Conservation (phyloP, 2,113 vertebrate species). For the Dendrocopos noguchii region DNA sequence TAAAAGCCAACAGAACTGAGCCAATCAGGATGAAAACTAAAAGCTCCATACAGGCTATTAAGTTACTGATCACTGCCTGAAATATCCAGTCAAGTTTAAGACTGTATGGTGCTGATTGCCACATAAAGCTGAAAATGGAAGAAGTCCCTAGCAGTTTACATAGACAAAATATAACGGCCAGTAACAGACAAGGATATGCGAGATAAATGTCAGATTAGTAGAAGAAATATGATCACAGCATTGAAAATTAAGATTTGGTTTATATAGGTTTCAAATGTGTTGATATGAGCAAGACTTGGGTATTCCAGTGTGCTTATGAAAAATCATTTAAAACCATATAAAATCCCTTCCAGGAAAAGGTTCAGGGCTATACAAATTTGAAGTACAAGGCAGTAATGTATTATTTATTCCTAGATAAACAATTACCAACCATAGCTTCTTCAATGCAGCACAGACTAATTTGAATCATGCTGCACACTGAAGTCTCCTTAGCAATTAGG, state of each 20-base stretch:
- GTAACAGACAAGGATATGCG: background rate
- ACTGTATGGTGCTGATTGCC: background rate
- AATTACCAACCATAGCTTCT: background rate
- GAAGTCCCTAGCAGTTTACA: background rate
- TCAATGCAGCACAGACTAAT: background rate
- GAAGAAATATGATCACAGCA: background rate
- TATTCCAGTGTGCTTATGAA: background rate
- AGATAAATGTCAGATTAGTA: background rate
- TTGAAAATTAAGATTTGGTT: background rate
- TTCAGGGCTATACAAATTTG: background rate
- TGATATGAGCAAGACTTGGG: background rate
- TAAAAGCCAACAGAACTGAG: background rate
- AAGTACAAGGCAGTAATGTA: background rate
- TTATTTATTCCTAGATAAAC: background rate
- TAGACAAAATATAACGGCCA: background rate
- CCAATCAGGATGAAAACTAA: background rate
- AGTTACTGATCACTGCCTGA: background rate
- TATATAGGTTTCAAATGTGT: background rate
- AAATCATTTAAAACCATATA: background rate
- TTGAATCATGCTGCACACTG: background rate
- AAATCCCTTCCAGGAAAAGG: background rate
- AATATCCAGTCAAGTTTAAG: background rate
- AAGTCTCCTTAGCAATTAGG: background rate
- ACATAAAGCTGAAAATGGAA: background rate
- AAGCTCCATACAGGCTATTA: background rate